Evolutionary conservation across 92 coral and sea anemone species (phyloP).

Genomic region (Phenganax subtilis): DNA sequence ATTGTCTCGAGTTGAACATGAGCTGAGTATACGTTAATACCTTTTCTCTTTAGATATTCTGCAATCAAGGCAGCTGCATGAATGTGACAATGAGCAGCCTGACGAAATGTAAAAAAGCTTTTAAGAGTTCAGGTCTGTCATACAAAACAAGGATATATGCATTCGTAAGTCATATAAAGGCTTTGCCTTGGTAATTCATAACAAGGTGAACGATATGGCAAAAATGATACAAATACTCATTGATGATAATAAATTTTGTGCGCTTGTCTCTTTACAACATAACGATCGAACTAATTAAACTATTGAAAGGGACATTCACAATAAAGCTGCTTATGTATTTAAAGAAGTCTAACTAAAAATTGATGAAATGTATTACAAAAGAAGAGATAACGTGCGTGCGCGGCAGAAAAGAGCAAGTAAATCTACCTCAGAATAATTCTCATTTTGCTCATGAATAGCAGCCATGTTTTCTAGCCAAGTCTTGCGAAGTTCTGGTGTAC

Average conservation of each 20-base stretch:
- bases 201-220: too few relatives aligned
- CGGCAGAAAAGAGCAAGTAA: background rate
- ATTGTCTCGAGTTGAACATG: too few relatives aligned
- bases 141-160: too few relatives aligned
- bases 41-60: conserved; percentile 91
- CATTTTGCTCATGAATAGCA: conserved; percentile 72
- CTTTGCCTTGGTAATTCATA: background rate
- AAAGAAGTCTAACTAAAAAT: background rate
- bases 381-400: background rate
- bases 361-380: background rate
- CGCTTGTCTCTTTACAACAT: too few relatives aligned
- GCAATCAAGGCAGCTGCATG: conserved; percentile 98
- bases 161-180: background rate
- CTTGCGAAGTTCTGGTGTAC: conserved; percentile 91
- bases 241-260: too few relatives aligned
- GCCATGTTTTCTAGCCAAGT: conserved; percentile 99
- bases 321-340: background rate
- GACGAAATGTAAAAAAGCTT: background rate
- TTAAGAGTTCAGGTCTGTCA: background rate
- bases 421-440: conserved; percentile 82
- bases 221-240: too few relatives aligned
- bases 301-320: too few relatives aligned
- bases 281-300: too few relatives aligned
- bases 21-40: conserved; percentile 36
- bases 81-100: conserved; percentile 94